Base-by-base conservation (phyloP, 2,888 invertebrate genomes). In the Brenthis daphne region DNA sequence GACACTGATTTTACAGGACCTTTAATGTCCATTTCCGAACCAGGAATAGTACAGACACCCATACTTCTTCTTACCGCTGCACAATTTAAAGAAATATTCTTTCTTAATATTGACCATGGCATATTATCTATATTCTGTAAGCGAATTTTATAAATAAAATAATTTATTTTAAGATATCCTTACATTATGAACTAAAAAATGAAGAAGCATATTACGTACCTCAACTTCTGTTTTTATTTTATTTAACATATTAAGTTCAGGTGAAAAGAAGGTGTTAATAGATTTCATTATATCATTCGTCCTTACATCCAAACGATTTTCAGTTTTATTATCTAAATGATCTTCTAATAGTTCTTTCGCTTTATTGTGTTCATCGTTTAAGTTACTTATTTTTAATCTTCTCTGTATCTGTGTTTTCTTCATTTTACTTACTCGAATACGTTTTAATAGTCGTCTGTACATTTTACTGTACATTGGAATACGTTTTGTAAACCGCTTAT, bases 1-100 rank as follows among this genome's bases (percentile, higher is more conserved):
- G 79, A 76, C 58, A 78, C 73, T 0, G 74, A 76, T 57, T 76
- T 67, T 33, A 77, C 56, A 4, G 72, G 68, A 48, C 75, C 65
- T 61, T 78, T 80, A 1, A 76, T 60, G 48, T 77, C 72, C 4
- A 70, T 50, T 67, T 77, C 71, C 16, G 70, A 50, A 2, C 48
- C 64, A 53, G 74, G 67, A 24, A 65, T 65, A 12, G 60, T 56
- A 67, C 64, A 68, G 29, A 69, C 16, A 56, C 56, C 51, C 24
- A 64, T 69, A 53, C 53, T 69, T 64, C 56, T 20, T 57, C 60
- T 61, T 43, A 67, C 51, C 13, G 24, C 48, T 20, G 55, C 12
- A 20, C 66, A 37, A 12, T 70, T 69, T 16, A 77, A 57, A 64
- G 55, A 74, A 14, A 75, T 68, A 66, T 77, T 80, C 69, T 80